Conservation (phyloP, 2,888 invertebrate species). For the Tipula unca region DNA sequence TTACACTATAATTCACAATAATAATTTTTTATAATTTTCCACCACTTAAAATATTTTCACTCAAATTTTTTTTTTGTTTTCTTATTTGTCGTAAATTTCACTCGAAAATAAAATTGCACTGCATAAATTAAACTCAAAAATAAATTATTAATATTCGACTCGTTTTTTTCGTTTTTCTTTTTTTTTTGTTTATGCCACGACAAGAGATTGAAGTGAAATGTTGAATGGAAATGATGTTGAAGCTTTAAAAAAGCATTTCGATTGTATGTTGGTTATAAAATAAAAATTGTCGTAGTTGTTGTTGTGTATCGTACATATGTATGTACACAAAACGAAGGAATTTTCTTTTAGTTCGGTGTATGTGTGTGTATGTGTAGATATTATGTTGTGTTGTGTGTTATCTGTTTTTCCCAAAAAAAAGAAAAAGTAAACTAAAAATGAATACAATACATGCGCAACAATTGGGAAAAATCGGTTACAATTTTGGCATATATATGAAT, state of each 20-base stretch:
- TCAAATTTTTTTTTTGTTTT: background rate
- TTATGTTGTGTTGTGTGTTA: too few relatives aligned
- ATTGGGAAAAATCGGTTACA: background rate
- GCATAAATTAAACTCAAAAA: background rate
- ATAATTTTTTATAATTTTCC: background rate
- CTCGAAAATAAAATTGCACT: background rate
- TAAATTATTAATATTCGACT: background rate
- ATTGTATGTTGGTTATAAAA: conserved; percentile 8
- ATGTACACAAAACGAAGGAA: background rate
- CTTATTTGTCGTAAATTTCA: too few relatives aligned
- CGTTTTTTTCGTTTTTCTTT: background rate
- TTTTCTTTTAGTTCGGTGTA: background rate
- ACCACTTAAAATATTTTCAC: background rate
- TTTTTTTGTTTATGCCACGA: background rate
- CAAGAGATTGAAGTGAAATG: conserved; percentile 8
- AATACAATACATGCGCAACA: background rate
- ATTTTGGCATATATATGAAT: background rate
- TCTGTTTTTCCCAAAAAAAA: background rate
- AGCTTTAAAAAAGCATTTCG: conserved; percentile 4
- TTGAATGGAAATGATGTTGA: conserved; percentile 8
- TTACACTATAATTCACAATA: background rate
- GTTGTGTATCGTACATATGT: background rate
- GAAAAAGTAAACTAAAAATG: background rate
- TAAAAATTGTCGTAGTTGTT: background rate
- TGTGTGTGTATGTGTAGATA: too few relatives aligned